Base-by-base conservation (phyloP, 2,888 invertebrate genomes). In the Chydorus sphaericus region DNA sequence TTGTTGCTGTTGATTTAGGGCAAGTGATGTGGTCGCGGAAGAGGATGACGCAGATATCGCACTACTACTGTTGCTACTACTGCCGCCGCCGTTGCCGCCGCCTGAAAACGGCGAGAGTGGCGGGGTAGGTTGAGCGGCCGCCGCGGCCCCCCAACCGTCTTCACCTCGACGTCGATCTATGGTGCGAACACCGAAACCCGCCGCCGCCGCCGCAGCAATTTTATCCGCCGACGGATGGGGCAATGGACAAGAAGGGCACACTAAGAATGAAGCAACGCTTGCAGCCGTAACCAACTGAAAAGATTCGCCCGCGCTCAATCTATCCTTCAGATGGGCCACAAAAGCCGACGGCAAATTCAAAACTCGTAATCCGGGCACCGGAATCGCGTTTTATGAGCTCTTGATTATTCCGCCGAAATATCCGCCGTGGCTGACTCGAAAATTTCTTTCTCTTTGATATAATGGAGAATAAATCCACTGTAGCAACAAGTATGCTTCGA, bases 141-240 rank as follows among this genome's bases (percentile, higher is more conserved):
- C 36, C 48, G 48, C 55, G 33, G 55, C 48, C 38, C 55, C 49
- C 55, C 55, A 55, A 55, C 55, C 55, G 48, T 38, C 55, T 48
- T 55, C 55, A 30, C 31, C 55, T 49, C 55, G 55, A 48, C 55
- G 48, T 48, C 55, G 55, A 48, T 55, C 55, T 55, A 55, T 55
- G 55, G 31, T 55, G 55, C 20, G 16, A 38, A 39, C 39, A 39
- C 18, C 39, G 39, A 39, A 20, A 39, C 16, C 38, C 38, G 8
- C 18, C 18, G 20, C 18, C 39, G 39, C 39, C n/a, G 23, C 39
- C 18, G 23, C 23, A 38, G 38, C 18, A 8, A 20, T 20, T 3
- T 36, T 3, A 20, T 23, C 18, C 20, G 39, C 39, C 39, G 16
- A 16, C 16, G 44, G 23, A 6, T 6, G 44, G 20, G 38, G 26